These are phyloP conservation scores for Campylomormyrus numenius DNA, from an alignment of 2,113 vertebrate species.

Conservation along the genomic window DNA sequence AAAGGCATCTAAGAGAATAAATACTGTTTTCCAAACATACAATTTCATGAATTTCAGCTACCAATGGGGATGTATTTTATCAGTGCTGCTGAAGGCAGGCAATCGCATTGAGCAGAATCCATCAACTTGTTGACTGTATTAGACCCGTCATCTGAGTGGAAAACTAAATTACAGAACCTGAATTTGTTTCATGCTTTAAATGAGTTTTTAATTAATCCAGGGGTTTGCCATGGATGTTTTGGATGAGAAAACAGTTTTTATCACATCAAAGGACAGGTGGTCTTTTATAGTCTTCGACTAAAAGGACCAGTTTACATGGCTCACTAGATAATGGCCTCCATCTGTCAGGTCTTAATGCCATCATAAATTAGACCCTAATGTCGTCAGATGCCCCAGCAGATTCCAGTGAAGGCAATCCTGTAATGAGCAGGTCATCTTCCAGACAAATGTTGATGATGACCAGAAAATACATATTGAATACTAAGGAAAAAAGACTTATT, in stretches of 20 bases:
- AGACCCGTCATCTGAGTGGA: not conserved
- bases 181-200: not conserved
- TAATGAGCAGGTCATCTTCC: not conserved
- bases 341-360: constrained; percentile 34
- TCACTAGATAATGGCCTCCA: constrained; percentile 25
- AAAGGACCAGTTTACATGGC: not conserved
- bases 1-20: not conserved
- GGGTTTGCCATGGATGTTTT: not conserved
- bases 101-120: not conserved
- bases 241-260: not conserved
- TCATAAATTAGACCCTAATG: constrained; percentile 44
- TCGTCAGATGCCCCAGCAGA: constrained; percentile 39
- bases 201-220: not conserved
- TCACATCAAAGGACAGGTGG: not conserved
- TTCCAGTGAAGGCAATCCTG: constrained; percentile 21
- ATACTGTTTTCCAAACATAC: not conserved
- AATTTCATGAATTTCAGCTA: not conserved
- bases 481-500: not conserved
- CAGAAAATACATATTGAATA: not conserved
- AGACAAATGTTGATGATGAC: not conserved
- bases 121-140: not conserved
- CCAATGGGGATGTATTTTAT: not conserved
- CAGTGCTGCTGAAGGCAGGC: not conserved
- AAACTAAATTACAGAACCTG: not conserved
- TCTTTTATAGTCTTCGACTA: not conserved